Evolutionary conservation across 2,113 vertebrate genomes (phyloP).

Genomic region (Corythornis madagascariensis): DNA sequence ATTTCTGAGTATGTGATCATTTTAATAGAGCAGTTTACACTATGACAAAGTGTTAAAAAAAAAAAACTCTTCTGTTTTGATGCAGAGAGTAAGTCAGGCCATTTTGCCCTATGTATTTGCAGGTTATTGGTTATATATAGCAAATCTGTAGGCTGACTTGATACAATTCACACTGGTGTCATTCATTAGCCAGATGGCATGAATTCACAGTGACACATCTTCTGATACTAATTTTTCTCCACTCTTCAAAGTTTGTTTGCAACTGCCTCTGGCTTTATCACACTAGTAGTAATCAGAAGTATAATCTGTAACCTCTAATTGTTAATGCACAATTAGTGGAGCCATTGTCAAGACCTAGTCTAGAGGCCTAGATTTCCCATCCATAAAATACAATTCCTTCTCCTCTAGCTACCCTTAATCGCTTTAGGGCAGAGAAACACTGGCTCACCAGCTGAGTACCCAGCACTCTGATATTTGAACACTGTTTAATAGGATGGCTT

Average conservation of each 20-base stretch:
- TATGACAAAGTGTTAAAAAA: background rate
- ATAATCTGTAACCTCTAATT: background rate
- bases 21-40: background rate
- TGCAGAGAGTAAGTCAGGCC: background rate
- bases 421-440: background rate
- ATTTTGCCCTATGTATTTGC: background rate
- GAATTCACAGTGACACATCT: background rate
- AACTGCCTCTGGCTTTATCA: background rate
- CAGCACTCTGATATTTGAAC: background rate
- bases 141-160: background rate
- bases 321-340: background rate
- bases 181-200: slow-evolving; percentile 19
- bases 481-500: background rate
- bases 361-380: background rate
- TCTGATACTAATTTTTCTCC: background rate
- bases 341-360: background rate
- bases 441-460: background rate
- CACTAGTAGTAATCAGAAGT: background rate
- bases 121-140: background rate
- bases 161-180: background rate
- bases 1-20: background rate
- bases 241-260: background rate
- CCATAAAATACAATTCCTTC: background rate
- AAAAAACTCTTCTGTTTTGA: background rate
- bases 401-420: background rate